Evolutionary conservation across 2,113 vertebrate genomes (phyloP), one percentile per base, ranked within the genome.

Genomic region (Eonycteris spelaea): DNA sequence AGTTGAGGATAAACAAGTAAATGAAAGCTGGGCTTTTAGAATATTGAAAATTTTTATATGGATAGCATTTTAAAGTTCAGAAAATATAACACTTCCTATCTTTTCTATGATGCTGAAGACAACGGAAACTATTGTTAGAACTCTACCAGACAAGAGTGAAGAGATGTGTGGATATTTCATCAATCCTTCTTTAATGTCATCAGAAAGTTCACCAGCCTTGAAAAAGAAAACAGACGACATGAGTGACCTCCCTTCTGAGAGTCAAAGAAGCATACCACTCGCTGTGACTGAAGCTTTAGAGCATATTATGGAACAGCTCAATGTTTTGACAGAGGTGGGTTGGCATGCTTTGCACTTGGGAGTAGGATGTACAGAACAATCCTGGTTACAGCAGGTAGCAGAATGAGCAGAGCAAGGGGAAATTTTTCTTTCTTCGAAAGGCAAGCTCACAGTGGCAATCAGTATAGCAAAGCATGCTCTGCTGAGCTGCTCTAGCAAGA

Each of bases 231-330:
- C 97, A 2, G 97, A 97, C 70, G 95, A 95, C 19, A 92, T 98
- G 68, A 97, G 78, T 2, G 35, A 78, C 24, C 86, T 91, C 24
- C 94, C 97, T 4, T 65, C 75, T 26, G 98, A 98, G 22, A 98
- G 97, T 13, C 97, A 98, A 43, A 97, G 95, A 1, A 97, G 96
- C 86, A 88, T 98, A 84, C 98, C 99, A 0, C 91, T 97, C 0
- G 95, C 98, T 28, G 61, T 99, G 97, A 97, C 98, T 13, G 98
- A 97, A 0, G 99, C 99, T 2, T 97, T 99, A 95, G 98, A 98
- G 86, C 98, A 99, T 70, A 99, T 99, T n/a, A 98, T 99, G 90
- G 98, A 99, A 3, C 99, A 99, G 95, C 97, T 99, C 96, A 99
- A 99, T 61, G 96, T 99, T 85, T 97, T 99, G 97, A 99, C 99